A percentile compares a stretch with the other conserved stretches of the same genome.
Conservation (phyloP, 2,888 invertebrate genomes). For the Campoletis raptor region DNA sequence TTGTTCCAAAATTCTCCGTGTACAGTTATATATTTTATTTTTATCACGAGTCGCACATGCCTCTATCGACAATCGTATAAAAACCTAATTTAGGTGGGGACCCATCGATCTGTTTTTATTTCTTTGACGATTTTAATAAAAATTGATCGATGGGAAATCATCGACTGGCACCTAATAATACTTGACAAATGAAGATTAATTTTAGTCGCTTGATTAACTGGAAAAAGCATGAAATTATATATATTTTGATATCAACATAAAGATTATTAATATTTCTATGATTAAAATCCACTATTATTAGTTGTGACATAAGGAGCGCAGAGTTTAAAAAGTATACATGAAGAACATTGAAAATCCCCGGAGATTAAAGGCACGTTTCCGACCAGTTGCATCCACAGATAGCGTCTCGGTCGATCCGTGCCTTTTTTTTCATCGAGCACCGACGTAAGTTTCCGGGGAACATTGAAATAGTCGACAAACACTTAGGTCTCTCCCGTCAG, state of each 20-base stretch:
- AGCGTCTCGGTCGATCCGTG: slow-evolving; percentile 7
- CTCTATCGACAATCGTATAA: too few relatives aligned
- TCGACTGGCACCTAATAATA: too few relatives aligned
- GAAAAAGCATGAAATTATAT: too few relatives aligned
- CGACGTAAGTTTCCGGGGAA: slow-evolving; percentile 28
- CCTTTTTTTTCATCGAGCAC: background rate
- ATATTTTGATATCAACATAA: too few relatives aligned
- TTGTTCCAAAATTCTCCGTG: too few relatives aligned
- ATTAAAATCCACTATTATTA: too few relatives aligned
- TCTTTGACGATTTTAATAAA: background rate
- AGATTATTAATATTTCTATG: too few relatives aligned
- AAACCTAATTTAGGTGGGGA: too few relatives aligned
- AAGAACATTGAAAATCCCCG: background rate
- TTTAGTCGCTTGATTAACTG: too few relatives aligned
- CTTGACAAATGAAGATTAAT: too few relatives aligned
- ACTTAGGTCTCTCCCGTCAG: slow-evolving; percentile 43
- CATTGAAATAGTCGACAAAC: slow-evolving; percentile 58
- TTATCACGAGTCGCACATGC: too few relatives aligned
- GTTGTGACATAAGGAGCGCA: background rate
- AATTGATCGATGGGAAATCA: background rate
- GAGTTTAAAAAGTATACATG: background rate
- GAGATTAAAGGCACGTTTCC: slow-evolving; percentile 23
- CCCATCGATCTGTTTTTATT: background rate
- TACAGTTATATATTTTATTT: too few relatives aligned
- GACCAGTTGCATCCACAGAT: slow-evolving; percentile 5